A percentile compares a stretch with the other conserved stretches of the same genome.
Conservation (phyloP, 1,140 invertebrate genomes). For the Cylas formicarius region DNA sequence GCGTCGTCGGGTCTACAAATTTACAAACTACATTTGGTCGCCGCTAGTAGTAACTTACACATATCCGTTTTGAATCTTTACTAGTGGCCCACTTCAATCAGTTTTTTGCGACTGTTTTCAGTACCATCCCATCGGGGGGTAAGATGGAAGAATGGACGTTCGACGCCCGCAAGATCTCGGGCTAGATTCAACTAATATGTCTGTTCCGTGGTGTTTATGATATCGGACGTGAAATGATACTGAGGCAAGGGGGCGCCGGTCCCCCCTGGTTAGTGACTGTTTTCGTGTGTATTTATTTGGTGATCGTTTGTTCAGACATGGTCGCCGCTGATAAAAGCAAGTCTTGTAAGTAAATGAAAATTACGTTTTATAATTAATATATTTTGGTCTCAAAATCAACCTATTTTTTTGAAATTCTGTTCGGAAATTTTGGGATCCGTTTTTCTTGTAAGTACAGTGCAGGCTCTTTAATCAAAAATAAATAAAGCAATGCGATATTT, state of each 20-base stretch:
- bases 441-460: too few species aligned
- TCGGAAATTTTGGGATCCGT: too few species aligned
- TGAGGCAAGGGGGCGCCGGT: slow-evolving; percentile 27
- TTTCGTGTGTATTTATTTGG: slow-evolving; percentile 16
- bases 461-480: too few species aligned
- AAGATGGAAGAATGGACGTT: neutral
- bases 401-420: too few species aligned
- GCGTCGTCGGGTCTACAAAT: slow-evolving; percentile 25
- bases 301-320: slow-evolving; percentile 7
- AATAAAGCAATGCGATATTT: too few species aligned
- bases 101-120: neutral
- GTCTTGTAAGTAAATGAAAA: slow-evolving; percentile 37
- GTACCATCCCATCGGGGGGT: neutral
- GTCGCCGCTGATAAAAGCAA: slow-evolving; percentile 33
- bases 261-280: slow-evolving; percentile 20
- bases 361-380: too few species aligned
- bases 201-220: too few species aligned
- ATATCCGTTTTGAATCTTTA: too few species aligned
- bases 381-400: too few species aligned
- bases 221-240: slow-evolving; percentile 30
- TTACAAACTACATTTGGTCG: slow-evolving; percentile 31
- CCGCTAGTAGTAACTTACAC: slow-evolving; percentile 9
- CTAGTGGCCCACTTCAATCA: too few species aligned
- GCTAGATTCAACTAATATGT: too few species aligned
- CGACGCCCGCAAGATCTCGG: neutral